phyloP scores from a whole-genome alignment of 2,797 vertebrate genomes.

The Coluber constrictor region DNA sequence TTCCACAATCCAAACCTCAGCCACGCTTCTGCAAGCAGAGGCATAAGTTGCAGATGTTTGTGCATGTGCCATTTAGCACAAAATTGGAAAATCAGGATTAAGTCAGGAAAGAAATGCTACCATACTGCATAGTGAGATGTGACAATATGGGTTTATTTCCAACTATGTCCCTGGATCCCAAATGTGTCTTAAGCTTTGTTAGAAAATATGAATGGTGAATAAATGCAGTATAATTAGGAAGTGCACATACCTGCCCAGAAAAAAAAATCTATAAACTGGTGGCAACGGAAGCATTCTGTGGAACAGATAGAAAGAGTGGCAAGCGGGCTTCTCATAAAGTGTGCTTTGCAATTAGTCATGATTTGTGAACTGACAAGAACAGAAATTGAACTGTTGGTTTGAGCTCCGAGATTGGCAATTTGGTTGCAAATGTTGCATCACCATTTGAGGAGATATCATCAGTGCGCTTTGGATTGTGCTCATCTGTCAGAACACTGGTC shows the following conservation, averaged over 20 bases:
- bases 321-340: neutral
- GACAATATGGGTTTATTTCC: neutral
- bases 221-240: neutral
- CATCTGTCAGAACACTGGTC: no score
- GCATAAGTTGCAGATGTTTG: neutral
- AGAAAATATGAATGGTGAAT: neutral
- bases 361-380: neutral
- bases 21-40: conserved; percentile 8
- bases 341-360: neutral
- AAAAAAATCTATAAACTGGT: neutral
- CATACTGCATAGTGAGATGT: neutral
- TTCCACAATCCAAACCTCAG: conserved; percentile 13
- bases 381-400: no score
- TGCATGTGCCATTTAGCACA: neutral
- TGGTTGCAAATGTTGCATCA: no score
- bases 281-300: neutral
- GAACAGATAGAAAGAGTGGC: neutral
- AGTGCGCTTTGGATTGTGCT: no score
- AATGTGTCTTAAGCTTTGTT: neutral
- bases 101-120: neutral
- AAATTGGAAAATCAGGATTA: neutral
- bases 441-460: no score
- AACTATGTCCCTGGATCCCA: neutral
- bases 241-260: neutral
- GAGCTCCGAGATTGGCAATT: no score